A percentile compares a stretch with the other conserved stretches of the same genome.
phyloP scores from a whole-genome alignment of 2,113 vertebrate genomes.

The Actenoides lindsayi region DNA sequence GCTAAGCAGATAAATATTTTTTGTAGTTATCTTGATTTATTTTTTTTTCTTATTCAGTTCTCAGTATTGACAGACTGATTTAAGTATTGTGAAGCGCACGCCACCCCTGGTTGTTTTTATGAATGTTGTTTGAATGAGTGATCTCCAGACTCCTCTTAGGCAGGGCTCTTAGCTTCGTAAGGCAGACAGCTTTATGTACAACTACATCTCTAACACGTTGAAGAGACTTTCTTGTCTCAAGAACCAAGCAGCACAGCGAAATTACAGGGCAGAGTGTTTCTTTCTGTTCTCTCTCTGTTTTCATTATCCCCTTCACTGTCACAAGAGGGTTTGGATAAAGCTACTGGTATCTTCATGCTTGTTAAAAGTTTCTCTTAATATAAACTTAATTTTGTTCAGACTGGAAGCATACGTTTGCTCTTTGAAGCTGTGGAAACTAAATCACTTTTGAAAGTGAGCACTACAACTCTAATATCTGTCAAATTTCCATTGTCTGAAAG shows the following conservation, averaged over 20 bases:
- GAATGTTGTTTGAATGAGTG: not conserved
- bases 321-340: not conserved
- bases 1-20: not conserved
- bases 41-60: not conserved
- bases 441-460: not conserved
- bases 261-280: not conserved
- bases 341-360: not conserved
- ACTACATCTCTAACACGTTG: not conserved
- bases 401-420: not conserved
- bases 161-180: not conserved
- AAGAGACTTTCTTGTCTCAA: not conserved
- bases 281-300: not conserved
- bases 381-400: not conserved
- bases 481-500: not conserved
- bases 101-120: rapidly evolving
- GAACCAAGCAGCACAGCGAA: not conserved
- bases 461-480: not conserved
- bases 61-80: not conserved
- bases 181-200: not conserved
- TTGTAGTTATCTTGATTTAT: not conserved
- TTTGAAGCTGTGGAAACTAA: not conserved
- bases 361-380: not conserved
- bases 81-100: not conserved
- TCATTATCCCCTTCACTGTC: not conserved
- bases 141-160: not conserved